Conservation (phyloP, 2,888 invertebrate genomes). For the Diarsia brunnea region DNA sequence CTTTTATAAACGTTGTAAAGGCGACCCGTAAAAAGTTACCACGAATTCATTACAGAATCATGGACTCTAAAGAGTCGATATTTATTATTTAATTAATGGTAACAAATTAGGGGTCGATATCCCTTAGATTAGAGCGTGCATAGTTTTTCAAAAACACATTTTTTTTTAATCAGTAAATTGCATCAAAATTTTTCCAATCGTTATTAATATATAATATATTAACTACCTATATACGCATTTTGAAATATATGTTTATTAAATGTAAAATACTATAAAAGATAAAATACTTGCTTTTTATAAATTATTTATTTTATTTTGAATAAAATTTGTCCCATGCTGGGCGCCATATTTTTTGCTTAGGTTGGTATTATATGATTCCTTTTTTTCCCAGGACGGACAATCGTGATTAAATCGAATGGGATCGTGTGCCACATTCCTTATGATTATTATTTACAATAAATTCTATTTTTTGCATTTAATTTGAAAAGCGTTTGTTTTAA, state of each 20-base stretch:
- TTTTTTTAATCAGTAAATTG: slow-evolving; percentile 28
- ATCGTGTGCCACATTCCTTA: slow-evolving; percentile 53
- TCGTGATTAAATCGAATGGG: slow-evolving; percentile 35
- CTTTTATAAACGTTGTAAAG: background rate
- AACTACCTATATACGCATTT: background rate
- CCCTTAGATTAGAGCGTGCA: background rate
- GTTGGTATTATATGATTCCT: slow-evolving; percentile 11
- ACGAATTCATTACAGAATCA: background rate
- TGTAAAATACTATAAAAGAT: slow-evolving; percentile 14
- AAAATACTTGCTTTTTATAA: background rate
- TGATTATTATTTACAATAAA: slow-evolving; percentile 51
- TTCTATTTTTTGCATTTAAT: slow-evolving; percentile 51
- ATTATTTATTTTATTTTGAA: background rate
- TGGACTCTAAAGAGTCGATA: background rate
- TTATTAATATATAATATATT: background rate
- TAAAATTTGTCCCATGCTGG: slow-evolving; percentile 46
- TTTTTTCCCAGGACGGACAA: slow-evolving; percentile 61
- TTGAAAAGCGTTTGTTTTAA: slow-evolving; percentile 28
- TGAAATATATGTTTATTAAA: slow-evolving; percentile 11
- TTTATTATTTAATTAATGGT: background rate
- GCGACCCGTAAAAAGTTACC: background rate
- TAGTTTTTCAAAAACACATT: background rate
- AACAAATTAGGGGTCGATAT: background rate
- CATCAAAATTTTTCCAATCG: slow-evolving; percentile 50
- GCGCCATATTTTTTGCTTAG: slow-evolving; percentile 38